A percentile compares a stretch with the other conserved stretches of the same genome.
phyloP scores from a whole-genome alignment of 35 echinoderm and acorn worm species.

The Apostichopus parvimensis region DNA sequence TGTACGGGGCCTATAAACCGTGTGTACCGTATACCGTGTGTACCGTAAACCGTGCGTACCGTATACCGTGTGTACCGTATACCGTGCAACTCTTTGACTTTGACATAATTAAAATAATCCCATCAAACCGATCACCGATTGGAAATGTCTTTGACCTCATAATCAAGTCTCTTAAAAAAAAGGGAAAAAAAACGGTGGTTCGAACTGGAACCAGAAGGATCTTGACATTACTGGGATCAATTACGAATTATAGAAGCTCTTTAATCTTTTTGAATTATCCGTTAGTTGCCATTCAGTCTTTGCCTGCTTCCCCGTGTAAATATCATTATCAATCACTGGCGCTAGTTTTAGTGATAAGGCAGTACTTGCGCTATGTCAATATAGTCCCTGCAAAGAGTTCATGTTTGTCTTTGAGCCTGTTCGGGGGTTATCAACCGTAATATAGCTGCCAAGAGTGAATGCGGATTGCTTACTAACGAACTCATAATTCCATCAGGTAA shows the following conservation, averaged over 20 bases:
- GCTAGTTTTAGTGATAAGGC: slow-evolving; percentile 29
- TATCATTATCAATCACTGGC: slow-evolving; percentile 33
- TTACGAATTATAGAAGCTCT: not conserved
- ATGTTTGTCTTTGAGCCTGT: slow-evolving; percentile 14
- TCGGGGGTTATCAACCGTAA: not conserved
- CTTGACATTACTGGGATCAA: not conserved
- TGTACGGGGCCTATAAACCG: no score
- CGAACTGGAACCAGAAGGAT: not conserved
- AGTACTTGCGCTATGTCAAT: not conserved
- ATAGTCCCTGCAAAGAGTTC: not conserved
- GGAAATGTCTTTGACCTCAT: not conserved
- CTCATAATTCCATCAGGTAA: not conserved
- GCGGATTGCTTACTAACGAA: not conserved
- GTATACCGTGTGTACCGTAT: no score
- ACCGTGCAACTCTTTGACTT: no score
- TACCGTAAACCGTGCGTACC: no score
- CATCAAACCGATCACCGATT: no score
- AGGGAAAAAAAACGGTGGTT: not conserved
- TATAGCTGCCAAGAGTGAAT: slow-evolving; percentile 15
- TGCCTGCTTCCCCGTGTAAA: slow-evolving; percentile 37
- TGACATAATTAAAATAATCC: no score
- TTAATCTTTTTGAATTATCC: slow-evolving; percentile 29
- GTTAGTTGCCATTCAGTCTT: slow-evolving; percentile 34
- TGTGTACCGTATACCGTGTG: no score
- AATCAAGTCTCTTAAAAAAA: not conserved